Base-by-base conservation (phyloP, 2,888 invertebrate genomes). In the Argyresthia goedartella region DNA sequence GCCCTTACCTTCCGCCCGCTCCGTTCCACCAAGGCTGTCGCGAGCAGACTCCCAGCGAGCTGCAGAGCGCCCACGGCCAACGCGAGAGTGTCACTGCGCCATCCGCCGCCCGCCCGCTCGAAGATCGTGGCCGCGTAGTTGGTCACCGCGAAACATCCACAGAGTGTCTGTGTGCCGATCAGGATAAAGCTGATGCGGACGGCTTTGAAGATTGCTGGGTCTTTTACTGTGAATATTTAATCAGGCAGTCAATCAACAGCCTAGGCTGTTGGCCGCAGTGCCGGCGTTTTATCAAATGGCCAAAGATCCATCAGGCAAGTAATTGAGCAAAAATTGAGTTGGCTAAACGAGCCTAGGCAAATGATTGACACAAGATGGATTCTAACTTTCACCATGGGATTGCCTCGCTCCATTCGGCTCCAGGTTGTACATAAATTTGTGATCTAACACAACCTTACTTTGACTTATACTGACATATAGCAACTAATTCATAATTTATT, bases 81-180 rank as follows among this genome's bases (percentile, higher is more conserved):
- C 33, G 50, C 53, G 35, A 50, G 33, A 9, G 8, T 39, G 13
- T 53, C 41, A 6, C 46, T 25, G 41, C 46, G 39, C 50, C 50
- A 50, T 11, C n/a, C 13, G 11, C 45, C 55, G 11, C 57, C 59
- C 15, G 59, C 55, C 43, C 56, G 49, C 36, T 42, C 49, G 59
- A 73, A 71, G 59, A 60, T 59, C 39, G 51, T 52, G 13, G 54
- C 51, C 0, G 57, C 57, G 49, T 59, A 58, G 10, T 54, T 49
- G 45, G 56, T 49, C 1, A 59, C 47, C 2, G 60, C 60, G 48
- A 60, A 60, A 8, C 54, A 48, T 11, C 60, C 60, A 35, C 54
- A 43, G 51, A 57, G 56, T 1, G 59, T 54, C 49, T 58, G 59
- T 9, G 55, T 51, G 8, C 43, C 43, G 4, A 54, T 34, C 11